Percentiles rank a stretch among this genome's conserved stretches.
phyloP scores from a whole-genome alignment of 2,113 vertebrate species.

The Ageneiosus marmoratus region DNA sequence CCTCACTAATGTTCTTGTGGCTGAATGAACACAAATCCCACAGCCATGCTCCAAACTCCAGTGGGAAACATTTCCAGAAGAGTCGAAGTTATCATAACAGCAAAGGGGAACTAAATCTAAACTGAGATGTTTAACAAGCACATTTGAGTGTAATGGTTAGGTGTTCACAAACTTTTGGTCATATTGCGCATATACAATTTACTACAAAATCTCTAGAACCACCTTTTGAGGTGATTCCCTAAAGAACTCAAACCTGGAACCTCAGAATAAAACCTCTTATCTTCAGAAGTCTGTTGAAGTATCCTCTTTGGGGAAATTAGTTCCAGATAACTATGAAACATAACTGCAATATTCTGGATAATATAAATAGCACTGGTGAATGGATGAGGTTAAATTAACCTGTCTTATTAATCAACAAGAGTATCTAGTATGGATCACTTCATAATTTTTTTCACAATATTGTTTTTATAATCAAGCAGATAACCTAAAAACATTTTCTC shows the following conservation, averaged over 20 bases:
- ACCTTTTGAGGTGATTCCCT: neutral
- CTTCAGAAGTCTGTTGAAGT: neutral
- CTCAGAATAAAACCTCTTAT: neutral
- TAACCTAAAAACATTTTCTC: conserved; percentile 12
- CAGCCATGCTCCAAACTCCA: neutral
- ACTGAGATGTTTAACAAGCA: neutral
- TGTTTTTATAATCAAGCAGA: conserved; percentile 15
- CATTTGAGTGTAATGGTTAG: neutral
- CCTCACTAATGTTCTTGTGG: neutral
- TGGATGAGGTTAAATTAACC: conserved; percentile 27
- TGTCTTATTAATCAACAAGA: conserved; percentile 10
- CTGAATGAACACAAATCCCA: neutral
- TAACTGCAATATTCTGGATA: neutral
- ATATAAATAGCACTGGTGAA: conserved; percentile 14
- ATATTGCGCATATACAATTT: neutral
- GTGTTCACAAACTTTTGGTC: neutral
- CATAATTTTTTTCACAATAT: conserved; percentile 20
- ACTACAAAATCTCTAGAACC: neutral
- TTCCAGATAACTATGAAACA: neutral
- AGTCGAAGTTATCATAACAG: neutral
- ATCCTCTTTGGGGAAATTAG: neutral
- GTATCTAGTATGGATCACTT: conserved; percentile 29
- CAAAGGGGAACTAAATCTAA: neutral
- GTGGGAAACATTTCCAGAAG: neutral
- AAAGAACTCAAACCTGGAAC: neutral